Conservation (phyloP, 2,888 invertebrate genomes). For the Lasioglossum marginatum region DNA sequence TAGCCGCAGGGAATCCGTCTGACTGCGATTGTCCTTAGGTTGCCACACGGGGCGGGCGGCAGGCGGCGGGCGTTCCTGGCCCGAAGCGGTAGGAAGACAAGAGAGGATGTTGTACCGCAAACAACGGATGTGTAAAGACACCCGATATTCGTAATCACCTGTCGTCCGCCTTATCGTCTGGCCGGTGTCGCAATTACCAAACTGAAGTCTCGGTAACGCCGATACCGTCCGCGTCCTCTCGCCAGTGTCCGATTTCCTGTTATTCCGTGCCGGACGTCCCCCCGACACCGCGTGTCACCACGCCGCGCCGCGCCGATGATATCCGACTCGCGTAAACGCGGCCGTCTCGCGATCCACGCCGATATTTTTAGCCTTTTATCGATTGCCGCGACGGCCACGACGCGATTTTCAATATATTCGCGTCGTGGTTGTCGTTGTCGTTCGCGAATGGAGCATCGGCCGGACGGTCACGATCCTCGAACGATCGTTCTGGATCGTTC, state of each 20-base stretch:
- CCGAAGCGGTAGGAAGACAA: constrained; percentile 1
- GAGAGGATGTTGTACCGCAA: constrained; percentile 57
- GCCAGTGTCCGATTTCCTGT: constrained; percentile 75
- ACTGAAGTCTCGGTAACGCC: constrained; percentile 59
- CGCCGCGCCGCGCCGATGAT: constrained; percentile 40
- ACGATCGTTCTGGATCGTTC: not conserved
- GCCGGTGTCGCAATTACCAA: constrained; percentile 74
- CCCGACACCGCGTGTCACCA: constrained; percentile 54
- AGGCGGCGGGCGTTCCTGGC: not conserved
- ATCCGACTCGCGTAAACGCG: constrained; percentile 44
- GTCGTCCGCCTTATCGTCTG: constrained; percentile 70
- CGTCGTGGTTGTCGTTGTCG: not conserved
- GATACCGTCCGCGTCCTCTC: constrained; percentile 21
- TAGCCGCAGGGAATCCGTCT: not conserved
- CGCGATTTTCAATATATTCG: not conserved
- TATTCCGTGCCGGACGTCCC: constrained; percentile 59
- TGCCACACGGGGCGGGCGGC: not conserved
- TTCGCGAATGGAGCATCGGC: not conserved
- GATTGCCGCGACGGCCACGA: constrained; percentile 20
- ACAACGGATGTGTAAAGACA: constrained; percentile 79
- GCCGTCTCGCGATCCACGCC: constrained; percentile 30
- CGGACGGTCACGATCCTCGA: constrained; percentile 16
- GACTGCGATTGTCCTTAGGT: not conserved
- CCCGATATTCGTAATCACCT: constrained; percentile 75
- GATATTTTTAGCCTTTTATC: constrained; percentile 57